Base-by-base conservation (phyloP, 35 echinoderm and acorn worm genomes). In the Diadema setosum region DNA sequence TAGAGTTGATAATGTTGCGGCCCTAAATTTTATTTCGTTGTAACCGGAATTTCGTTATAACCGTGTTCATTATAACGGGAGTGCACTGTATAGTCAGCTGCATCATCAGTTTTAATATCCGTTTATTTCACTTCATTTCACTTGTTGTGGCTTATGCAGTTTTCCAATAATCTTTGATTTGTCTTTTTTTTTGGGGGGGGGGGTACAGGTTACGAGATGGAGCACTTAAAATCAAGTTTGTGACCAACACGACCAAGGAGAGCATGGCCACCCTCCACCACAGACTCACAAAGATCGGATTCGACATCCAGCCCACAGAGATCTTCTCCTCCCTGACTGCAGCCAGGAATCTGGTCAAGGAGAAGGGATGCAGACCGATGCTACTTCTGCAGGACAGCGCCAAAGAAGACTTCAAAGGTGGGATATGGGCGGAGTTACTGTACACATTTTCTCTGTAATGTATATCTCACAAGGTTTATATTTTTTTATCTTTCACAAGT, bases 201-300 rank as follows among this genome's bases (percentile, higher is more conserved):
- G 58, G 81, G 42, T 39, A 0, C 74, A 98, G 96, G 46, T 63
- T 98, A 29, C 85, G 89, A 70, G 44, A 87, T 63, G 69, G 82
- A 27, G 40, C 61, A 29, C 52, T 94, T 15, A 85, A 89, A 31
- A 73, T 98, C 50, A 94, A 92, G 75, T 98, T 98, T 98, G 96
- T 98, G 36, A 98, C 96, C 37, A 98, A 98, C 69, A 98, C 96
- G 29, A 98, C 96, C 25, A 98, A 98, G 82, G 96, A 98, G 70
- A 94, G 96, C 63, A 91, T 92, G 48, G 7, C n/a, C 29, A 85
- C 69, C 18, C 86, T 98, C 42, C 83, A 94, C 45, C 55, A 82
- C n/a, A 81, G 96, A 26, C 56, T 98, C 26, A 31, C 46, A 64
- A 86, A 58, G 45, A 75, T 97, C 23, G 96, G 96, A 6, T 98